A percentile compares a stretch with the other conserved stretches of the same genome.
These are phyloP conservation scores for Germaria angustata DNA, from an alignment of 2,888 invertebrate species.

Conservation along the genomic window DNA sequence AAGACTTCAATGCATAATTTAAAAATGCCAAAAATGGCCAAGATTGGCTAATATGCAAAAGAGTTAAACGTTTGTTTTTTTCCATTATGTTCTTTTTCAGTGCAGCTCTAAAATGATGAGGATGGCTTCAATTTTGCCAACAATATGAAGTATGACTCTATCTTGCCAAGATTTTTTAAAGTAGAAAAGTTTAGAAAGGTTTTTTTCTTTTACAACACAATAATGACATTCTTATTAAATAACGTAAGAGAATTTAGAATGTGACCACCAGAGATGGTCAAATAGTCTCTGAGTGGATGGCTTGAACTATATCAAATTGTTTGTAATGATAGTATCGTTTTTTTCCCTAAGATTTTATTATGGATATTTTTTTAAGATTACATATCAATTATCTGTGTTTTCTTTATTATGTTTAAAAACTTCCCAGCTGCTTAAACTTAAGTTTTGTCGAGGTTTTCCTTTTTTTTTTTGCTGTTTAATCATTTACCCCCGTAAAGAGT, in stretches of 20 bases:
- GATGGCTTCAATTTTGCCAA: not conserved
- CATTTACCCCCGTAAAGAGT: slow-evolving; percentile 43
- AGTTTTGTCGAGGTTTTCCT: slow-evolving; percentile 7
- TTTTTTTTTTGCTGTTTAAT: not conserved
- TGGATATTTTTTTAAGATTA: too few relatives aligned
- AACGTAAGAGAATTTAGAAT: too few relatives aligned
- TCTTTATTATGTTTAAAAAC: too few relatives aligned
- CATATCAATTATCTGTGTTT: not conserved
- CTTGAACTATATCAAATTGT: too few relatives aligned
- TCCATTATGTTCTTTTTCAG: not conserved
- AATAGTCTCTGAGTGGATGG: too few relatives aligned
- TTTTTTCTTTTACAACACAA: slow-evolving; percentile 12
- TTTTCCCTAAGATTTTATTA: too few relatives aligned
- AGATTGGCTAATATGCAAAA: slow-evolving; percentile 63
- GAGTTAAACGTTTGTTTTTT: slow-evolving; percentile 8
- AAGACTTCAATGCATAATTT: slow-evolving; percentile 61
- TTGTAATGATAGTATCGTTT: too few relatives aligned
- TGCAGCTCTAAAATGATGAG: not conserved
- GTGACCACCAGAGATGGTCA: too few relatives aligned
- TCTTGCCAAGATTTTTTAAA: not conserved
- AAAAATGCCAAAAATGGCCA: slow-evolving; percentile 59
- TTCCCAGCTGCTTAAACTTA: slow-evolving; percentile 8
- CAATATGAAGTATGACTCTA: not conserved
- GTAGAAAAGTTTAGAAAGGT: not conserved
- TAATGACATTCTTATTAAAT: slow-evolving; percentile 3